Evolutionary conservation across 2,888 invertebrate species (phyloP), one percentile per base, ranked within the genome.

Genomic region (Ephialtes manifestator): DNA sequence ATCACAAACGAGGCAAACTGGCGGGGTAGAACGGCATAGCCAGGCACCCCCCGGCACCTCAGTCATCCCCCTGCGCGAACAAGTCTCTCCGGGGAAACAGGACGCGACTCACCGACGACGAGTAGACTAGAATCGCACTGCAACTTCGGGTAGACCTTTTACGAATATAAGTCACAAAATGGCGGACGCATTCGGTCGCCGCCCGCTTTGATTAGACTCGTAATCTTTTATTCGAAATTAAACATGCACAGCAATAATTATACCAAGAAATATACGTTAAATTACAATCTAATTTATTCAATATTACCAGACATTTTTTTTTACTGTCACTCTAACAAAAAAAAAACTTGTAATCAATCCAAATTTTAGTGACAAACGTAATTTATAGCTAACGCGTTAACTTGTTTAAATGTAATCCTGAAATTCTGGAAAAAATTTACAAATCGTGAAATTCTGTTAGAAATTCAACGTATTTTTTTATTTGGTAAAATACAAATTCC

Each of bases 111-210:
- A 39, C 31, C 77, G 24, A 80, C 77, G 24, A 80, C 72, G 68
- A 67, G 58, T n/a, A 79, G 51, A 72, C 77, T 46, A 67, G 43
- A 65, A 58, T 74, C 80, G 65, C 63, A 81, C 80, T 85, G 87
- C 87, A 87, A 88, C 89, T 83, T 84, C 88, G 85, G 88, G 78
- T 87, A 88, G 84, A 87, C 86, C 87, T 87, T 89, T 85, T 77
- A 85, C 89, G 83, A 88, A 86, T 85, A 89, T 86, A 86, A 88
- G 87, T 87, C 80, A 89, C 89, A 91, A 90, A 90, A 91, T 92
- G 91, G 91, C 90, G 88, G 89, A 87, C 65, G n/a, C 87, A 53
- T 85, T 83, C 83, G 63, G 82, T 68, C 31, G 70, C 65, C 58
- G 78, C 71, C 72, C 78, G 11, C 43, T 55, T 63, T 35, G 76